These are phyloP conservation scores for Baccha elongata DNA, from an alignment of 2,888 invertebrate species.

Conservation along the genomic window DNA sequence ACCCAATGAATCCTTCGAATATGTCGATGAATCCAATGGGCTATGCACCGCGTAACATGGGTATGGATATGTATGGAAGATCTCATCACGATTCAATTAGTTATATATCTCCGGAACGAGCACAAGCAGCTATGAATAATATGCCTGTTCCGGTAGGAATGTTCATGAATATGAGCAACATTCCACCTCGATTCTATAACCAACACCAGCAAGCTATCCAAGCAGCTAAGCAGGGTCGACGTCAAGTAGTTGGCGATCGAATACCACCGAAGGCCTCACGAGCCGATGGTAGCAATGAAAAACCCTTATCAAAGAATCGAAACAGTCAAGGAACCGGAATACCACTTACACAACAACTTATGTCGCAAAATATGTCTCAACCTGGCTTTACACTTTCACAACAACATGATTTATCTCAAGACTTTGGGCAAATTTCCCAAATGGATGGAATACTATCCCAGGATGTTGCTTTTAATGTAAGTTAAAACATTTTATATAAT, in stretches of 20 bases:
- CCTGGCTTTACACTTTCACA: conserved; percentile 86
- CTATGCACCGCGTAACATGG: conserved; percentile 76
- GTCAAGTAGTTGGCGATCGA: conserved; percentile 78
- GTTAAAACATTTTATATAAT: conserved; percentile 45
- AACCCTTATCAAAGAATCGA: conserved; percentile 75
- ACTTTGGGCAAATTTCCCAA: conserved; percentile 87
- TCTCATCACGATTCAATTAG: conserved; percentile 95
- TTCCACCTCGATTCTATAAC: conserved; percentile 89
- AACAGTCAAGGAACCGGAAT: conserved; percentile 83
- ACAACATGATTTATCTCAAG: conserved; percentile 83
- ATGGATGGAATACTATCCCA: conserved; percentile 97
- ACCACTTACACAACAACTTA: conserved; percentile 89
- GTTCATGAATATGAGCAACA: conserved; percentile 94
- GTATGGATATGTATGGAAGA: conserved; percentile 87
- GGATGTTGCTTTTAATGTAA: conserved; percentile 84
- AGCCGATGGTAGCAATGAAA: conserved; percentile 37
- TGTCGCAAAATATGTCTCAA: conserved; percentile 89
- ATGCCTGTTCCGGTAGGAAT: conserved; percentile 97
- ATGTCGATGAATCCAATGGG: conserved; percentile 64
- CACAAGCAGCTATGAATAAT: conserved; percentile 88
- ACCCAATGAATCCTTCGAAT: conserved; percentile 38
- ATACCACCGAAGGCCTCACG: conserved; percentile 69
- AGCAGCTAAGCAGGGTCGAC: conserved; percentile 82
- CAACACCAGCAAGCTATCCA: conserved; percentile 87
- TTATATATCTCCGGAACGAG: conserved; percentile 94